Evolutionary conservation across 2,888 invertebrate genomes (phyloP).

Genomic region (Harmothoe impar): DNA sequence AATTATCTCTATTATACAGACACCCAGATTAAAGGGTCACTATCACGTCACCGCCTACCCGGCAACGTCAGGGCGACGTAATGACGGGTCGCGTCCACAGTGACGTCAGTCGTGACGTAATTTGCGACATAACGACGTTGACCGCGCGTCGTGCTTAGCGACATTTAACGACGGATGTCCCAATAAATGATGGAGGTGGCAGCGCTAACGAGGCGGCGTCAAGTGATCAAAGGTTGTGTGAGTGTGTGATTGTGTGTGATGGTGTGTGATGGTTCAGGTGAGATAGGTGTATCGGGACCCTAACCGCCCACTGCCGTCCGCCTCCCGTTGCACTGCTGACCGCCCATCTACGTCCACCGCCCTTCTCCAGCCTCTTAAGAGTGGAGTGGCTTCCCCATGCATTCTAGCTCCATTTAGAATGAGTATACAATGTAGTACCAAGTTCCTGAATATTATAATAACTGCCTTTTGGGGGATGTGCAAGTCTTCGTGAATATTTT

Average conservation of each 20-base stretch:
- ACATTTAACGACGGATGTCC: background rate
- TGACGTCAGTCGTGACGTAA: background rate
- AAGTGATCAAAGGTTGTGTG: background rate
- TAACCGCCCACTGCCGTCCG: no score
- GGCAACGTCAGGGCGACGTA: background rate
- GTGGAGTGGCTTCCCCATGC: no score
- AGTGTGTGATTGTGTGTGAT: background rate
- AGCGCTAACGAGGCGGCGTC: background rate
- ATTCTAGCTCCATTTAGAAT: no score
- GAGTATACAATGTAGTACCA: no score
- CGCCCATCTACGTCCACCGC: no score
- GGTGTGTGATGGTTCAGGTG: no score
- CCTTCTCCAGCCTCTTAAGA: no score
- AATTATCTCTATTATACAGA: background rate
- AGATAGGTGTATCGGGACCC: background rate
- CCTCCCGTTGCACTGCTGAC: no score
- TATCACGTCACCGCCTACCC: background rate
- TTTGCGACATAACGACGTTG: background rate
- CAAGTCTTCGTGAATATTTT: no score
- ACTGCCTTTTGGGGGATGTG: no score
- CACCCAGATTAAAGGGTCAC: constrained; percentile 8
- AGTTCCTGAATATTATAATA: no score
- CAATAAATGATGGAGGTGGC: background rate
- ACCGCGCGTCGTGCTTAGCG: background rate
- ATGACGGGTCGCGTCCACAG: background rate